Evolutionary conservation across 2,888 invertebrate species (phyloP), one percentile per base, ranked within the genome.

Genomic region (Cabera pusaria): DNA sequence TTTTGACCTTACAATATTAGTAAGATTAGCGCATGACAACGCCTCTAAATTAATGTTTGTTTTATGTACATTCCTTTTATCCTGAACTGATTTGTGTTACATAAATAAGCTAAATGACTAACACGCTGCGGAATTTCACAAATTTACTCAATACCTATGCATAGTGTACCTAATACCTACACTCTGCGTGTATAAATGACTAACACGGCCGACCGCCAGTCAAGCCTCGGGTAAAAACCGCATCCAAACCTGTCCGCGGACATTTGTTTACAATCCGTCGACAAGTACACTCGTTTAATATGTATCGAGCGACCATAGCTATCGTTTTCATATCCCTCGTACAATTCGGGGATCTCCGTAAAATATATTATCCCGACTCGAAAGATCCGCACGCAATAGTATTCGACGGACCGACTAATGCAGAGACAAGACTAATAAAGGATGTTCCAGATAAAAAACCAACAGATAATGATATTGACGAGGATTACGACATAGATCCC

Each of bases 341-440:
- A 1, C 39, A 52, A 3, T 6, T 39, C 6, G 44, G 31, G 37
- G 47, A 52, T 32, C 36, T 38, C 2, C 43, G 54, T 21, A 52
- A 23, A 23, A 17, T 65, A 1, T 79, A 73, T 35, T 73, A 64
- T 39, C 61, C 72, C 0, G 54, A 62, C 25, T 49, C 51, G 2
- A 37, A 57, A 0, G 69, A 68, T 33, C 73, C 77, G 0, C 46
- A 63, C 11, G 66, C 72, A 0, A 79, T 82, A 5, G 76, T 71
- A 0, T 82, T 81, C 22, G 68, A 70, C 0, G 82, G 67, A 1
- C 79, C 76, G 0, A 82, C 80, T 0, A 82, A 80, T 44, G 67
- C 59, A 6, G 60, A 71, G 5, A 31, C 43, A 6, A 32, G 48
- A 2, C n/a, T n/a, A n/a, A n/a, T n/a, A n/a, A n/a, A n/a, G n/a